phyloP scores from a whole-genome alignment of 2,797 vertebrate genomes.

The Nasua narica region DNA sequence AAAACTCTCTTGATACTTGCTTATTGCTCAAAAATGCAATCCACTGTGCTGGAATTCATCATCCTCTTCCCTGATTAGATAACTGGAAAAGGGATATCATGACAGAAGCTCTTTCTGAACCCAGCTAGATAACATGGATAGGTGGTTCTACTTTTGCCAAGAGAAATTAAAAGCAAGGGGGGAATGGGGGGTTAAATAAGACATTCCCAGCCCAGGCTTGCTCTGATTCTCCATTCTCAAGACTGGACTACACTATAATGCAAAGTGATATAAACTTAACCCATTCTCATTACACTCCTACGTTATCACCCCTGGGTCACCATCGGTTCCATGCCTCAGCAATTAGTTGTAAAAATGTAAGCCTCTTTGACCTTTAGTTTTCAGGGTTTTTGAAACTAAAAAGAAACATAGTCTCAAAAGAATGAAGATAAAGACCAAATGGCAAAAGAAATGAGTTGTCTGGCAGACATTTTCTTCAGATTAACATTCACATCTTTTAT shows the following conservation, averaged over 20 bases:
- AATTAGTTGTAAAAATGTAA: constrained; percentile 35
- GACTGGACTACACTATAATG: constrained; percentile 55
- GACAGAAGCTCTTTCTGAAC: constrained; percentile 22
- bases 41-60: constrained; percentile 18
- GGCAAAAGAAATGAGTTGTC: constrained; percentile 15
- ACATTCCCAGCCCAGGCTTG: background rate
- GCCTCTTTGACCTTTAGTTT: background rate
- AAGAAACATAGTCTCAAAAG: constrained; percentile 14
- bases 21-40: constrained; percentile 32
- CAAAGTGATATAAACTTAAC: constrained; percentile 68
- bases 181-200: background rate
- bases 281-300: constrained; percentile 70
- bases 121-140: constrained; percentile 20
- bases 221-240: constrained; percentile 53
- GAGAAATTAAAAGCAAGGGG: constrained; percentile 21
- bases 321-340: background rate
- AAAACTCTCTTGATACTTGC: constrained; percentile 25
- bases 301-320: constrained; percentile 15
- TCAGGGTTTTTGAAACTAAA: constrained; percentile 36
- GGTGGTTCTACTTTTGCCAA: constrained; percentile 28
- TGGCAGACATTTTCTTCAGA: background rate
- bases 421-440: constrained; percentile 37
- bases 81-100: constrained; percentile 12
- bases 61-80: constrained; percentile 43
- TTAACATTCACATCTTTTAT: background rate